Evolutionary conservation across 2,797 vertebrate species (phyloP), one percentile per base, ranked within the genome.

Genomic region (Zalophus californianus): DNA sequence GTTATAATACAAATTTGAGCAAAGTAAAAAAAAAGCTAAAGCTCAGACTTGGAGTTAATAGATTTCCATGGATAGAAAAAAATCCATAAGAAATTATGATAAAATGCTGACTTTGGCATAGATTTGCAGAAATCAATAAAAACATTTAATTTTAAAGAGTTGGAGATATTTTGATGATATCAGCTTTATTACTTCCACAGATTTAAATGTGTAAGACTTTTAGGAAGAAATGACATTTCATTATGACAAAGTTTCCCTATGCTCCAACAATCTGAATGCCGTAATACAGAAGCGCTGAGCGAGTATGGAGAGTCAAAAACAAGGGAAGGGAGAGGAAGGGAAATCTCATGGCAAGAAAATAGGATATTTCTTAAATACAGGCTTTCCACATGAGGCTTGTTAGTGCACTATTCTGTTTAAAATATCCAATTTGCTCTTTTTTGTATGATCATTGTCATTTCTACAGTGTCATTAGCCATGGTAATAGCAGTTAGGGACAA

Each of bases 371-470:
- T 97, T 98, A 98, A 98, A 97, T 96, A 85, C 38, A 92, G 91
- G 73, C 44, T 97, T 98, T 97, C 94, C 79, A 97, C 64, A 95
- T 64, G 89, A 96, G 94, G 16, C 85, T 97, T 98, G 92, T 98
- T 98, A 98, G 86, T 91, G 79, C 48, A 98, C 96, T 97, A 97
- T 72, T 97, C 84, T 97, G 56, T 94, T 97, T 98, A 98, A 98
- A 98, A 97, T 96, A 97, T 73, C 86, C 86, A 97, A 93, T 96
- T 98, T 98, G 44, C 58, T 83, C 91, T 97, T 88, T 98, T 83
- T 96, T 80, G 56, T 86, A 64, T 94, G 64, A n/a, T 93, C 97
- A 97, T 38, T 0, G 48, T 87, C 35, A 86, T 98, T 98, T 97
- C 95, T 96, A 91, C 68, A 20, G 73, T 97, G 80, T 91, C 91